phyloP scores from a whole-genome alignment of 2,888 invertebrate genomes.

The Pyrocoelia pectoralis region DNA sequence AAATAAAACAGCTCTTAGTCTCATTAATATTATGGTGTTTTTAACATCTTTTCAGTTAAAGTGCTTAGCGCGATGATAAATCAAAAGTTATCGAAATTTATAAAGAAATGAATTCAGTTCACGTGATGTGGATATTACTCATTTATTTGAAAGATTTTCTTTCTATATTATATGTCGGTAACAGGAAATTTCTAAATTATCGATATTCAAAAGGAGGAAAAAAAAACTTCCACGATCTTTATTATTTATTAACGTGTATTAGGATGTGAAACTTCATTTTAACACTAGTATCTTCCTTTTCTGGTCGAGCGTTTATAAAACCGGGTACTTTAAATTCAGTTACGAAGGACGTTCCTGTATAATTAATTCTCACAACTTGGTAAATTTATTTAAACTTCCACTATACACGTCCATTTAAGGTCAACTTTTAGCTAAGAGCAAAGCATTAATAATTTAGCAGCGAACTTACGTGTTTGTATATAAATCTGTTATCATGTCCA shows the following conservation, averaged over 20 bases:
- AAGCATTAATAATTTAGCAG: conserved; percentile 1
- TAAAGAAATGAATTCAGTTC: conserved; percentile 9
- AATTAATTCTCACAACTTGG: conserved; percentile 8
- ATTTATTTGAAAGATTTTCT: no score
- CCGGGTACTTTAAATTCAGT: conserved; percentile 8
- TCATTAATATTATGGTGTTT: conserved; percentile 8
- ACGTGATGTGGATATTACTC: background rate
- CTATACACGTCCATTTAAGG: conserved; percentile 5
- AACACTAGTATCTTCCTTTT: background rate
- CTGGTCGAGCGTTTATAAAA: conserved; percentile 3
- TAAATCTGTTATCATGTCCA: conserved; percentile 1
- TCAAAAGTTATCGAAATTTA: conserved; percentile 1
- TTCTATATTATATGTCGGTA: no score
- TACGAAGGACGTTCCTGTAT: conserved; percentile 11
- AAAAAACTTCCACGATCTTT: background rate
- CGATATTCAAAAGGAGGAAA: background rate
- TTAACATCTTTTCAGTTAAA: background rate
- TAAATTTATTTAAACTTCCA: conserved; percentile 10
- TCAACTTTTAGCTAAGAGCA: background rate
- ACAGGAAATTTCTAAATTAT: background rate
- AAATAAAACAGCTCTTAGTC: background rate
- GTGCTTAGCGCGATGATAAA: background rate
- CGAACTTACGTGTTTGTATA: conserved; percentile 1
- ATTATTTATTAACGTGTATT: background rate
- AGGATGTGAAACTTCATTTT: background rate